phyloP scores from a whole-genome alignment of 2,888 invertebrate genomes.

The Octodonta nipae region DNA sequence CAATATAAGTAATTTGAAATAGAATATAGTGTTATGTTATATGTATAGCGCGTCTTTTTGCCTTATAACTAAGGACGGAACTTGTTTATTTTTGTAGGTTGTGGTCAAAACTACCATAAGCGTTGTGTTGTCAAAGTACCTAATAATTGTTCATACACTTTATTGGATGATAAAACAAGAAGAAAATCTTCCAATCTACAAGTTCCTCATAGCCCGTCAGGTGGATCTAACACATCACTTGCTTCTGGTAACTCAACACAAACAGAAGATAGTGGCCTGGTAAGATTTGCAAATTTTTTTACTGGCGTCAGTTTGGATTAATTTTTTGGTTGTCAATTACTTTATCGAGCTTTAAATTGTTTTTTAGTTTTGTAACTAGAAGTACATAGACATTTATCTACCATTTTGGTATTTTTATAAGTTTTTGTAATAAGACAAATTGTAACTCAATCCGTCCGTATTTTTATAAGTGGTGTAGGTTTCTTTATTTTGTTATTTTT shows the following conservation, averaged over 20 bases:
- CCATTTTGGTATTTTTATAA: no score
- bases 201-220: constrained; percentile 59
- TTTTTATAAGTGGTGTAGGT: no score
- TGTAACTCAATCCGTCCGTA: no score
- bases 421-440: no score
- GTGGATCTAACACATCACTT: constrained; percentile 55
- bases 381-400: no score
- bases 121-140: constrained; percentile 93
- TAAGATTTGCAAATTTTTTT: constrained; percentile 46
- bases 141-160: constrained; percentile 73
- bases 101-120: constrained; percentile 96
- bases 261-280: constrained; percentile 54
- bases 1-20: no score
- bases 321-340: no score
- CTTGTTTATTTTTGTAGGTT: constrained; percentile 47
- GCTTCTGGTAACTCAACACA: constrained; percentile 42
- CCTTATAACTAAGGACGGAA: not conserved
- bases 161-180: constrained; percentile 30
- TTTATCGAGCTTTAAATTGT: no score
- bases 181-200: constrained; percentile 37
- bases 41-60: no score
- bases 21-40: no score
- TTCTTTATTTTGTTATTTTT: no score
- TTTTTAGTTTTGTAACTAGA: no score
- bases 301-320: constrained; percentile 29